Evolutionary conservation across 2,113 vertebrate genomes (phyloP).

Genomic region (Ailurus styani): DNA sequence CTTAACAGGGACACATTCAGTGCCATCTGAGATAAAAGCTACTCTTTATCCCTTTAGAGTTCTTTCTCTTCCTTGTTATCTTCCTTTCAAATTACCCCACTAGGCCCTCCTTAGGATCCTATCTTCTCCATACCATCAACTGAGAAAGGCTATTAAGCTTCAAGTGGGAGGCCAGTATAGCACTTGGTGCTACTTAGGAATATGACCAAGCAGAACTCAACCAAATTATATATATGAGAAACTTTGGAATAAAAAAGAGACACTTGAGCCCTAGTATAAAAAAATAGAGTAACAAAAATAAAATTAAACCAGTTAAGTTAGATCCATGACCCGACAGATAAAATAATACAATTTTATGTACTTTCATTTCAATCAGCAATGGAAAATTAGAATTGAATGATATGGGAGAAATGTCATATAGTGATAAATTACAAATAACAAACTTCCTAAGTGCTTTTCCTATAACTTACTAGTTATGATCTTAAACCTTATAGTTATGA

Average conservation of each 20-base stretch:
- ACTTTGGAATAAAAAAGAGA: background rate
- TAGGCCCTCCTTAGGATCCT: background rate
- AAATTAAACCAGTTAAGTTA: background rate
- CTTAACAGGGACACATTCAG: background rate
- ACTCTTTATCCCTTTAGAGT: background rate
- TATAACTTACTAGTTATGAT: background rate
- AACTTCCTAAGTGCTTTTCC: background rate
- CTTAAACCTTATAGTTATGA: background rate
- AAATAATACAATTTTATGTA: background rate
- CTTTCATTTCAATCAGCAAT: background rate
- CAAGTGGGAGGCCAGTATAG: background rate
- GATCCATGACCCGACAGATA: background rate
- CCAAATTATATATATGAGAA: background rate
- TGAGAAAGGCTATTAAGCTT: background rate
- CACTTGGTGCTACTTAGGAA: background rate
- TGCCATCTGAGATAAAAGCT: background rate
- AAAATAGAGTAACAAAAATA: background rate
- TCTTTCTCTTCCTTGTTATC: background rate
- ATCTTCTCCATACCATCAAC: background rate
- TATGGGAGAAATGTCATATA: background rate
- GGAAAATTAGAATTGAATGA: slow-evolving; percentile 9
- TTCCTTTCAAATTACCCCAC: background rate
- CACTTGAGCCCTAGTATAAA: background rate
- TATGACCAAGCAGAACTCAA: background rate
- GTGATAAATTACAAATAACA: background rate